A percentile compares a stretch with the other conserved stretches of the same genome.
Evolutionary conservation across 2,113 vertebrate genomes (phyloP).

Genomic region (Elanus axillaris): DNA sequence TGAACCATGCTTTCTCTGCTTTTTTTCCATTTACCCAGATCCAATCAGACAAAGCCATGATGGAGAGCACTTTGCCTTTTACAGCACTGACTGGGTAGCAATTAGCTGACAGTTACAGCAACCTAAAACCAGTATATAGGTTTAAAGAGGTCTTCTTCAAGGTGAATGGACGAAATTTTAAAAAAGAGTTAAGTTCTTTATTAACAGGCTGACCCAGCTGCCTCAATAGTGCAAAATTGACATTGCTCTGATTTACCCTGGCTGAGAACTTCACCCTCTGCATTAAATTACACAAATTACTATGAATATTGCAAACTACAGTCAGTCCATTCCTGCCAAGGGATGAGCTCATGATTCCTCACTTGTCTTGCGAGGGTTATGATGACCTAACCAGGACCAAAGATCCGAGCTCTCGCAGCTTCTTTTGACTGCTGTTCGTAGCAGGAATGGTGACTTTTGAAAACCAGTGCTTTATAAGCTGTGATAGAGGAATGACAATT

Average conservation of each 20-base stretch:
- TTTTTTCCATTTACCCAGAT: background rate
- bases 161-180: background rate
- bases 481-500: background rate
- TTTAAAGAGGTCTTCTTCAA: background rate
- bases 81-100: background rate
- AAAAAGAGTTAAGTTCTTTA: background rate
- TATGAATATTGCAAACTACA: conserved; percentile 25
- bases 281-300: conserved; percentile 57
- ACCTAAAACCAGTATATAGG: background rate
- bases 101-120: background rate
- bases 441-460: background rate
- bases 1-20: background rate
- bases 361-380: background rate
- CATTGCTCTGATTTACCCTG: conserved; percentile 32
- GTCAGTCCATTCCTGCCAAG: conserved; percentile 36
- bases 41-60: background rate
- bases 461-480: background rate
- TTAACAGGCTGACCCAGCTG: background rate
- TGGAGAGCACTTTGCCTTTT: background rate
- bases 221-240: background rate
- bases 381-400: conserved; percentile 17
- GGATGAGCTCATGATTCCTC: conserved; percentile 56
- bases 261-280: conserved; percentile 29
- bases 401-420: background rate
- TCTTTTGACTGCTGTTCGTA: background rate